Evolutionary conservation across 2,797 vertebrate species (phyloP).

Genomic region (Myotis daubentonii): DNA sequence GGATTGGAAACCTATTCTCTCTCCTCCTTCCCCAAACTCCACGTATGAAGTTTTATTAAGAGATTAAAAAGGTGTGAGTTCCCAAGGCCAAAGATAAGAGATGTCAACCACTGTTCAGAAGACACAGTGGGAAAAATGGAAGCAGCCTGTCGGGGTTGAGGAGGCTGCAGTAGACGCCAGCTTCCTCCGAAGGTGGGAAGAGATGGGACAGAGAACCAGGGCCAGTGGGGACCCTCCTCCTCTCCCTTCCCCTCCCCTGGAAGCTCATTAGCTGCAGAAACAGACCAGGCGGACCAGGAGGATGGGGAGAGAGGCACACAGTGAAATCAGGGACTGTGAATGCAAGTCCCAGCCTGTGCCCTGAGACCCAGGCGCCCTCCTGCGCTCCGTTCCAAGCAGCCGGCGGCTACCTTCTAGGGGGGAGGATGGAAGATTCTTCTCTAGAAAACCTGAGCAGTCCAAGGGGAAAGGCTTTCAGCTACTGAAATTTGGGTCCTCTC

Average conservation of each 20-base stretch:
- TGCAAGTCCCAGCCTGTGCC: no score
- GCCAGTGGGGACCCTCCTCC: neutral
- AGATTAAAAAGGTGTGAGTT: neutral
- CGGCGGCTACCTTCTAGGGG: neutral
- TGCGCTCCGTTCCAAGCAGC: neutral
- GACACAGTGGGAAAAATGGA: neutral
- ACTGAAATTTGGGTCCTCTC: neutral
- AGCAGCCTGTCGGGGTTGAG: accelerated
- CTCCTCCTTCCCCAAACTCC: neutral
- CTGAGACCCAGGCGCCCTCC: neutral
- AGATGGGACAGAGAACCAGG: neutral
- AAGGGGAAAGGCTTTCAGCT: neutral
- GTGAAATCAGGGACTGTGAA: neutral
- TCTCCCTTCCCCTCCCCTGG: neutral
- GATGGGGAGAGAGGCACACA: accelerated
- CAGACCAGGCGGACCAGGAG: neutral
- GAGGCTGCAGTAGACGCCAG: accelerated
- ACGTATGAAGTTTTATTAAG: conserved; percentile 4
- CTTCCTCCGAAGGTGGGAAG: neutral
- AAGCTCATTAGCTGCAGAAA: neutral
- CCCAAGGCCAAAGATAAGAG: neutral
- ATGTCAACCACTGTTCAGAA: neutral
- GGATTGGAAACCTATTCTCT: neutral
- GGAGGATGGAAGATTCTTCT: neutral
- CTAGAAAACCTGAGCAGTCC: neutral